Evolutionary conservation across 1,140 invertebrate genomes (phyloP).

Genomic region (Drosophila erecta): DNA sequence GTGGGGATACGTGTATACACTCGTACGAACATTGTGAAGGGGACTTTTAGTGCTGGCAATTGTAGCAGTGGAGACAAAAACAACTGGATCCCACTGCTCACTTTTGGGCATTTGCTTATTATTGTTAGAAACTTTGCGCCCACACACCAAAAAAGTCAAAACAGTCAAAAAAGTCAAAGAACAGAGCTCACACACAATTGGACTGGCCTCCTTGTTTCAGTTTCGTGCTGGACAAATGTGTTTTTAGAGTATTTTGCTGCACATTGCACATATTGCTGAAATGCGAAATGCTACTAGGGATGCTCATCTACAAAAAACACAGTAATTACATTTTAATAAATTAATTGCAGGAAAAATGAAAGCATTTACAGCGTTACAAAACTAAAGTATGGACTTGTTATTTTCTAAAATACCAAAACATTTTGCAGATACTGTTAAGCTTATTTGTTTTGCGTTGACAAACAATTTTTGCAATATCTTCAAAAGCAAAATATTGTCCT

Average conservation of each 20-base stretch:
- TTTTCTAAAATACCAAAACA: too few species aligned
- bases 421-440: too few species aligned
- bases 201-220: slow-evolving; percentile 29
- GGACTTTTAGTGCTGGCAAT: slow-evolving; percentile 46
- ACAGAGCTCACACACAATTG: slow-evolving; percentile 38
- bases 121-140: slow-evolving; percentile 78
- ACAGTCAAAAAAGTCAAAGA: slow-evolving; percentile 8
- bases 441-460: background rate
- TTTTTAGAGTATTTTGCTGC: slow-evolving; percentile 64
- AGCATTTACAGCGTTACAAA: too few species aligned
- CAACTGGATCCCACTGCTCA: slow-evolving; percentile 38
- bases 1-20: slow-evolving; percentile 12
- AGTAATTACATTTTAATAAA: background rate
- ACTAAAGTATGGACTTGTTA: too few species aligned
- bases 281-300: slow-evolving; percentile 52
- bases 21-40: slow-evolving; percentile 6
- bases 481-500: too few species aligned
- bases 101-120: slow-evolving; percentile 81
- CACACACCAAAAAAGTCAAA: slow-evolving; percentile 37
- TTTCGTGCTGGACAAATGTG: slow-evolving; percentile 51
- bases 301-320: slow-evolving; percentile 17
- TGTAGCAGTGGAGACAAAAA: slow-evolving; percentile 26
- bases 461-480: too few species aligned
- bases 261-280: slow-evolving; percentile 45
- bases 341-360: background rate